Evolutionary conservation across 2,888 invertebrate genomes (phyloP), one percentile per base, ranked within the genome.

Genomic region (Drosophila phalerata): DNA sequence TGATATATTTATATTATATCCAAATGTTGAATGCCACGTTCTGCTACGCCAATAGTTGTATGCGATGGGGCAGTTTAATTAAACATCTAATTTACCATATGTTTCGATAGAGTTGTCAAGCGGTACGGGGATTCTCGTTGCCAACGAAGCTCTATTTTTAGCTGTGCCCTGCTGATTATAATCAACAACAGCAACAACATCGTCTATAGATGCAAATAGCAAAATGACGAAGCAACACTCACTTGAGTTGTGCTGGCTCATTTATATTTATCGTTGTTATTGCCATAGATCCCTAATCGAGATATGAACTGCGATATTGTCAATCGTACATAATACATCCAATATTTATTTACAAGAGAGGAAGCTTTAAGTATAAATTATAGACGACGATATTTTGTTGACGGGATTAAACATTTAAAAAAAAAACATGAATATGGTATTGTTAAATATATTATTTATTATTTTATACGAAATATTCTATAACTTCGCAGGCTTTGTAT

Each of bases 91-190:
- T 72, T 56, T 42, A 51, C 64, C 75, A 76, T 77, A 76, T 75
- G 75, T 57, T 66, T 28, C 30, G 15, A n/a, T 40, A 55, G 32
- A 62, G 52, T 64, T 75, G 76, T 60, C 63, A 74, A 56, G 48
- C 57, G 43, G 63, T 37, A 51, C 22, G 17, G 42, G 51, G 56
- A 57, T 52, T 53, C 65, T 61, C 22, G 45, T 28, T 37, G 17
- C 28, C 38, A 3, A 19, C 57, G 19, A n/a, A 10, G 5, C 47
- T 66, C 82, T 83, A 83, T 87, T 65, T 81, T 65, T 87, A 79
- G 82, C 56, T 9, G 45, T 47, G 38, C 58, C 38, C 45, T 52
- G 51, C 68, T 83, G 80, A 66, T 78, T 72, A 84, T 67, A 40
- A 71, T 38, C 65, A 80, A 49, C 70, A 48, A 32, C 42, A 60